Base-by-base conservation (phyloP, 2,888 invertebrate genomes). In the Pseudococcus jackbeardsleyi region DNA sequence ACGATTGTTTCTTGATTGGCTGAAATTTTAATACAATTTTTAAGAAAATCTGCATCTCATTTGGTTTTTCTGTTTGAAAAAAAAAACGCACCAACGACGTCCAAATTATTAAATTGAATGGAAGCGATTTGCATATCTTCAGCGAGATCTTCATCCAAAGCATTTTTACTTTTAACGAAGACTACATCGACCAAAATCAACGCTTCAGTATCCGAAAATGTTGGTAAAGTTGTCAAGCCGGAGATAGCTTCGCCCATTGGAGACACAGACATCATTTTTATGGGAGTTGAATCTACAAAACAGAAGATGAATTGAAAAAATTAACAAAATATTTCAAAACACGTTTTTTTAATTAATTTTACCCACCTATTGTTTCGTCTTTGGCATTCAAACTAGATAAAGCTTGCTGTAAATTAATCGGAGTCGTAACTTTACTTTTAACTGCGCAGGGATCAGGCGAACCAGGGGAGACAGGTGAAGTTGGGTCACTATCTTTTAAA, bases 1-100 rank as follows among this genome's bases (percentile, higher is more conserved):
- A 98, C 96, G 90, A 98, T 96, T 0, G 98, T 98, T 92, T 98
- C 98, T 91, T 98, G 98, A 92, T 98, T 98, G 0, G 98, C 97
- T 96, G 91, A 17, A 91, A 91, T 85, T 33, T 42, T 42, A 42
- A 42, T 90, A 89, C 84, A 87, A 42, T 12, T 11, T 39, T 22
- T 17, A 26, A 48, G 46, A 33, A 17, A 8, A 0, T 8, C 6
- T 42, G 6, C 42, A 9, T 5, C 42, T 9, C 48, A 15, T 48
- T 79, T 33, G 26, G 3, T 33, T 54, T 15, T 46, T 68, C 22
- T 59, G 77, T 79, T 9, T n/a, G 22, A 46, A 46, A 26, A 72
- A 26, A 89, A 86, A 88, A 39, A 59, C 90, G 15, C 72, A 96
- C 97, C 98, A 89, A 98, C 98, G 88, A 98, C 96, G 91, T 98